phyloP scores from a whole-genome alignment of 2,113 vertebrate genomes.

The Machaerirhynchus nigripectus region DNA sequence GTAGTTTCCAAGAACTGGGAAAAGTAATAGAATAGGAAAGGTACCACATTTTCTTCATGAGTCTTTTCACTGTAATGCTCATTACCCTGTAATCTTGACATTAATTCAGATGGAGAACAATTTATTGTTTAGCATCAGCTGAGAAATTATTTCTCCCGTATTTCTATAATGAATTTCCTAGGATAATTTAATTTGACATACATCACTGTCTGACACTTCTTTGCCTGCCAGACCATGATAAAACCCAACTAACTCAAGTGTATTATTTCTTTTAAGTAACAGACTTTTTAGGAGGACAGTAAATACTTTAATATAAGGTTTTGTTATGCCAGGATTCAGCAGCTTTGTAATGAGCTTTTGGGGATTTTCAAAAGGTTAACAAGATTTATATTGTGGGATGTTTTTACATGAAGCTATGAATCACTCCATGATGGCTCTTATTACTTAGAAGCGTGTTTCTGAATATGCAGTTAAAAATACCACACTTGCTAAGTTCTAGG shows the following conservation, averaged over 20 bases:
- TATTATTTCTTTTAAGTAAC: neutral
- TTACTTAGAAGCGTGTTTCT: conserved; percentile 48
- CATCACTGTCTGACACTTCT: neutral
- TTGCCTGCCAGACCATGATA: neutral
- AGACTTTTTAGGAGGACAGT: neutral
- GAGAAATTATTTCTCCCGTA: neutral
- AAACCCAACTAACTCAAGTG: neutral
- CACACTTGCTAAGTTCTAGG: neutral
- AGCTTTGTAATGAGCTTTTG: conserved; percentile 59
- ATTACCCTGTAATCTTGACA: neutral
- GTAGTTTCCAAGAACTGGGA: conserved; percentile 24
- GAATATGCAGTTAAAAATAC: conserved; percentile 58
- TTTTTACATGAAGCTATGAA: conserved; percentile 67
- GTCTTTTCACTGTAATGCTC: neutral
- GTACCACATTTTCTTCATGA: neutral
- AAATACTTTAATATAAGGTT: conserved; percentile 42
- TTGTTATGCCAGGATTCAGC: neutral
- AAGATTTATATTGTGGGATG: conserved; percentile 64
- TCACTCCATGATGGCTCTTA: conserved; percentile 53
- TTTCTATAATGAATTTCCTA: neutral
- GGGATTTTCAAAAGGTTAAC: conserved; percentile 68
- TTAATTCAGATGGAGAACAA: neutral
- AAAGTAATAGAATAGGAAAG: conserved; percentile 12
- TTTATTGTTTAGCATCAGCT: neutral
- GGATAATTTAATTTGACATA: neutral